Evolutionary conservation across 2,888 invertebrate genomes (phyloP), one percentile per base, ranked within the genome.

Genomic region (Folsomia candida): DNA sequence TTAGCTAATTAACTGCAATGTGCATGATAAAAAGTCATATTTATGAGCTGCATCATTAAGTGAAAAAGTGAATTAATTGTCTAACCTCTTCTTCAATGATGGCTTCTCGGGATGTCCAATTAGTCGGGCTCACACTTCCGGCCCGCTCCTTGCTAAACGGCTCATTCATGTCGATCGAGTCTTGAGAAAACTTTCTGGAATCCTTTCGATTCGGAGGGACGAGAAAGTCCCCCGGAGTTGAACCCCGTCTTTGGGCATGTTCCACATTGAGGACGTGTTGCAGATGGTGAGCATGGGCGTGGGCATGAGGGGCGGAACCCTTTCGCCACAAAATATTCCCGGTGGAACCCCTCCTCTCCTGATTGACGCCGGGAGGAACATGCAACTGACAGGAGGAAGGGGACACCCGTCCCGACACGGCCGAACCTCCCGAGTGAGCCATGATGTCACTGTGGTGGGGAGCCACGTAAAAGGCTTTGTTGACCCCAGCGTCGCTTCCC

Each of bases 41-140:
- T n/a, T n/a, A n/a, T n/a, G n/a, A n/a, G n/a, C n/a, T n/a, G n/a
- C n/a, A n/a, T n/a, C n/a, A n/a, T n/a, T n/a, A n/a, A n/a, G n/a
- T 37, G 37, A 37, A 37, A 37, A 37, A 37, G 14, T 37, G 14
- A 37, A 4, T 9, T 9, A 24, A 24, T 25, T 76, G 76, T 74
- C 79, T 79, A 76, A 78, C 80, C 69, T 79, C 79, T 61, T 80
- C 80, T 27, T 77, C 70, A 74, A 80, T 80, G n/a, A 76, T 73
- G 14, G 71, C 63, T 57, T 75, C 77, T 28, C 74, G 74, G n/a
- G 72, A 64, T 29, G 65, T 73, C 78, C 78, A 78, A 1, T 70
- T 66, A 51, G 76, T 77, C n/a, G 66, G 68, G 0, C 69, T 72
- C 57, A 66, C 71, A 2, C 67, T 64, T 22, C 62, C 22, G 3